These are phyloP conservation scores for Nephrocerus scutellatus DNA, from an alignment of 2,888 invertebrate genomes.

Conservation along the genomic window DNA sequence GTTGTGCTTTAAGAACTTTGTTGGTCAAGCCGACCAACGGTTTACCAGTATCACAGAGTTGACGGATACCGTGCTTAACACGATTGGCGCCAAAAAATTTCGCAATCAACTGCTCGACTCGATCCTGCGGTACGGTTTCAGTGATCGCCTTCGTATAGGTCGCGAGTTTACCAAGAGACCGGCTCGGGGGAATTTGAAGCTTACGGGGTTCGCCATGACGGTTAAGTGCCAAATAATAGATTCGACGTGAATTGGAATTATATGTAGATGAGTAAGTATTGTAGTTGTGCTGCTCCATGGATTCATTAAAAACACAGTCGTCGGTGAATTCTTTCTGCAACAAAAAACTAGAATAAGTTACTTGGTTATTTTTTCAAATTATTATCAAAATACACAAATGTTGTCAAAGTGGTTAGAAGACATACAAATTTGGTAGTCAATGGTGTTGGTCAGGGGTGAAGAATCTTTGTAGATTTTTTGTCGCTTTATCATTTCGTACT, in stretches of 20 bases:
- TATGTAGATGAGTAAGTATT: slow-evolving; percentile 75
- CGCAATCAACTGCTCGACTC: slow-evolving; percentile 51
- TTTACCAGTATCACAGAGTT: slow-evolving; percentile 49
- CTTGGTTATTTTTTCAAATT: slow-evolving; percentile 33
- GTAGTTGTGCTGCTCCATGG: slow-evolving; percentile 76
- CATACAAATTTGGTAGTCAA: too few species aligned
- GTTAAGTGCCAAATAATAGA: slow-evolving; percentile 70
- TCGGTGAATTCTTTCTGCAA: slow-evolving; percentile 79
- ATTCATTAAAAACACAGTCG: slow-evolving; percentile 82
- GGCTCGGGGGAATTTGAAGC: slow-evolving; percentile 61
- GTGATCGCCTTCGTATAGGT: slow-evolving; percentile 67
- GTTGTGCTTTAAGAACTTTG: slow-evolving; percentile 47
- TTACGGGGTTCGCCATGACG: slow-evolving; percentile 65
- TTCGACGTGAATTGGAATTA: slow-evolving; percentile 63
- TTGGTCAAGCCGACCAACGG: slow-evolving; percentile 44
- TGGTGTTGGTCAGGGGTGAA: too few species aligned
- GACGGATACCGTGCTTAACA: slow-evolving; percentile 47
- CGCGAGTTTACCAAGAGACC: slow-evolving; percentile 65
- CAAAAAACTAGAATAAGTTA: slow-evolving; percentile 46
- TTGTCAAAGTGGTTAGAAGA: too few species aligned
- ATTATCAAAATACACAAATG: too few species aligned
- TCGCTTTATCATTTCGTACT: too few species aligned
- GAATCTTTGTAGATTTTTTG: too few species aligned
- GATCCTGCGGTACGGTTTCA: slow-evolving; percentile 51
- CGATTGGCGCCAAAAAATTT: slow-evolving; percentile 50